Base-by-base conservation (phyloP, 2,113 vertebrate genomes). In the Dasyornis broadbenti region DNA sequence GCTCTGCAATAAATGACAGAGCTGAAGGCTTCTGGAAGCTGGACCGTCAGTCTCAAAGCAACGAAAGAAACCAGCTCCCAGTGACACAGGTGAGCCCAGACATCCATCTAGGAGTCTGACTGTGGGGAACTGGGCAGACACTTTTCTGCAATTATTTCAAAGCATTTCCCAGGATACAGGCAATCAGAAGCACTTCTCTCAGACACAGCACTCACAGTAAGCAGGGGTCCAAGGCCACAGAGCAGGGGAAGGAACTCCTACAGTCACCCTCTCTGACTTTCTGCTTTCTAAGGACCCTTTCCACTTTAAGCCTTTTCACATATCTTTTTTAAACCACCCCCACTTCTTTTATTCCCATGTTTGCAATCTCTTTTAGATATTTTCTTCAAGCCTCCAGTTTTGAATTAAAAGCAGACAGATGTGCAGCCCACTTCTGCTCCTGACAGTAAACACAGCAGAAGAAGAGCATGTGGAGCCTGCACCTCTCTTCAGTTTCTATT, bases 281-380 rank as follows among this genome's bases (percentile, higher is more conserved):
- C 40, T 50, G 11, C 44, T 72, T 66, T 68, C 9, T 52, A 82
- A 72, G 20, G 39, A 80, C 24, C 9, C 21, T 47, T 83, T 42
- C 59, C 40, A 52, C 24, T 89, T 89, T 5, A 61, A 72, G 11
- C 5, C 31, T 10, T 44, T 87, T 33, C 28, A 91, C 13, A 0
- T n/a, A 54, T 5, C 12, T 13, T 61, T 66, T 71, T 9, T 30
- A n/a, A 61, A 20, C 9, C 3, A 19, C 0, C 11, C 2, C 10
- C 3, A 2, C 6, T 23, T 45, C 18, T 26, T 68, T 50, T 42
- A 42, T 66, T 57, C 30, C 15, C 11, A 1, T 63, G 8, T 9
- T 77, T 90, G n/a, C 45, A 59, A 77, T 39, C 9, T 9, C 61
- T 71, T 71, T 66, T 23, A 52, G 12, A 12, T 50, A 63, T 53